Percentiles rank a stretch among this genome's conserved stretches.
These are phyloP conservation scores for Drosophila yooni DNA, from an alignment of 2,888 invertebrate species.

Conservation along the genomic window DNA sequence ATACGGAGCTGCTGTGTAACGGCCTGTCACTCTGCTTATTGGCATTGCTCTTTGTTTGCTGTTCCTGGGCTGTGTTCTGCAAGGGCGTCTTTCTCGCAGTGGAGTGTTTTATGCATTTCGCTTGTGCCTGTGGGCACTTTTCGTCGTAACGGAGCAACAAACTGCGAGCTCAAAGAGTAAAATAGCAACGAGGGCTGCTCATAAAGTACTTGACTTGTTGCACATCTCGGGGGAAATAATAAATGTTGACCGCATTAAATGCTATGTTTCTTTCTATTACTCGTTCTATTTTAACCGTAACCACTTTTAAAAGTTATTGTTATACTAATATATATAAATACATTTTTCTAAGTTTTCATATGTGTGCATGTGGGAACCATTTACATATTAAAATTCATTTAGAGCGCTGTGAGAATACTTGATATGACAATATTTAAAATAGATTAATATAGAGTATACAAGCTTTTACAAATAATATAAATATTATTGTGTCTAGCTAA, in stretches of 20 bases:
- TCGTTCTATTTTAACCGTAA: neutral
- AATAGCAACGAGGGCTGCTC: constrained; percentile 25
- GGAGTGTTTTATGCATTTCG: constrained; percentile 31
- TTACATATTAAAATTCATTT: too few relatives aligned
- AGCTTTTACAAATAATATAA: too few relatives aligned
- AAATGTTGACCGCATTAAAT: neutral
- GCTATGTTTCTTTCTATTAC: neutral
- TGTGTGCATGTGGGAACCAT: too few relatives aligned
- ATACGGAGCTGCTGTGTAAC: constrained; percentile 26
- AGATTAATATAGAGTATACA: neutral
- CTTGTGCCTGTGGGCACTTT: constrained; percentile 34
- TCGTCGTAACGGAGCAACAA: constrained; percentile 31
- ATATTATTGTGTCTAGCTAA: too few relatives aligned
- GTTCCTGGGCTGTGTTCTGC: constrained; percentile 39
- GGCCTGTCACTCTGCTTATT: constrained; percentile 62
- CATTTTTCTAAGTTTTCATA: too few relatives aligned
- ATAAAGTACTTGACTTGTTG: neutral
- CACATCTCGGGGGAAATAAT: neutral
- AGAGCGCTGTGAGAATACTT: neutral
- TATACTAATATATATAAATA: too few relatives aligned
- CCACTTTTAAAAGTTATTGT: too few relatives aligned
- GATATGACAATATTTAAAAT: neutral
- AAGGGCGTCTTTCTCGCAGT: constrained; percentile 41
- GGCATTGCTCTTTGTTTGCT: constrained; percentile 59
- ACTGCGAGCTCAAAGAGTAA: constrained; percentile 4